Conservation (phyloP, 30 jellyfish, hydroid and myxozoan genomes). For the Pseudorhiza aurosa region DNA sequence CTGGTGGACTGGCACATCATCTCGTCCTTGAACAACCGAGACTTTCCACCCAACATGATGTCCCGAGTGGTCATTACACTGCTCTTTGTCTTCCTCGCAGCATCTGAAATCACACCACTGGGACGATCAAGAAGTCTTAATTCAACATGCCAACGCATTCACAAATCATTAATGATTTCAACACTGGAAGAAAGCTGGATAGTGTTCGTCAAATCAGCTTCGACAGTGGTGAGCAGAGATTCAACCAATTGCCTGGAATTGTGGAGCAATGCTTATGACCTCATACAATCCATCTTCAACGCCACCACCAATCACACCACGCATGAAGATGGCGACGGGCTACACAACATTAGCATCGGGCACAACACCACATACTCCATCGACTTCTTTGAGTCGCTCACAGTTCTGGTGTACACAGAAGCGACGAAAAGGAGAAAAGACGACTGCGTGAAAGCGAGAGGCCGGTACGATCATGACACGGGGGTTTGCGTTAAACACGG, state of each 20-base stretch:
- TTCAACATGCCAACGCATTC: neutral
- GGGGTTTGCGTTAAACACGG: slow-evolving; percentile 4
- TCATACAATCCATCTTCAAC: no score
- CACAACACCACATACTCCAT: neutral
- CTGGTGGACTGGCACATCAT: no score
- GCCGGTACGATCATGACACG: neutral
- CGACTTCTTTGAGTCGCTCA: slow-evolving; percentile 22
- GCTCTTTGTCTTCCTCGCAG: no score
- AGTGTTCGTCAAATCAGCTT: neutral
- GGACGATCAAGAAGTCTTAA: no score
- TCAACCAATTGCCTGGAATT: slow-evolving; percentile 21
- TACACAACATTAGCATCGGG: neutral
- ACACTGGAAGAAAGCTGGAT: neutral
- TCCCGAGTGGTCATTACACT: no score
- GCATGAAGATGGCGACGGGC: neutral
- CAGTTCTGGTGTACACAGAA: neutral
- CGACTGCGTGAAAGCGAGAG: neutral
- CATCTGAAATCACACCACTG: no score
- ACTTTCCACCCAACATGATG: no score
- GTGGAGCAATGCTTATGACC: no score
- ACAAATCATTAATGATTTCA: neutral
- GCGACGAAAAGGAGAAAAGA: neutral
- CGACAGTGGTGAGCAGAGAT: neutral
- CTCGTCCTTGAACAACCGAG: no score
- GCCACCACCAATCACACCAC: neutral